Evolutionary conservation across 2,113 vertebrate species (phyloP).

Genomic region (Puntigrus tetrazona): DNA sequence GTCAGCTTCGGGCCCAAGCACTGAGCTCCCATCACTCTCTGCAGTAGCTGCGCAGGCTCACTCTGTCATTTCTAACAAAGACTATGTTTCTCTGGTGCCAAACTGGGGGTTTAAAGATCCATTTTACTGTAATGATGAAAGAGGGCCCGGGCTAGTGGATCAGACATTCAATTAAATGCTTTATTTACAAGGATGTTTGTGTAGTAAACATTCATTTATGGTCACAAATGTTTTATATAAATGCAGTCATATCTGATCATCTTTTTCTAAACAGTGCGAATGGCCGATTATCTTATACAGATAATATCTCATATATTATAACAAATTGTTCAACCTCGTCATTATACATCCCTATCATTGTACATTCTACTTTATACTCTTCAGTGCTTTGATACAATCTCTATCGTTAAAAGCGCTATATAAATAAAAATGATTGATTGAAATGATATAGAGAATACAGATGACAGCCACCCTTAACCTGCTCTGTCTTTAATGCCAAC

Average conservation of each 20-base stretch:
- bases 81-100: not conserved
- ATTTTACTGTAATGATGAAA: slow-evolving; percentile 11
- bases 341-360: no score
- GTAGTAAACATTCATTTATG: slow-evolving; percentile 1
- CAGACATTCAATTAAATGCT: slow-evolving; percentile 10
- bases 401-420: no score
- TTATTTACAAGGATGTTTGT: slow-evolving; percentile 5
- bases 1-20: not conserved
- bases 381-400: no score
- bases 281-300: not conserved
- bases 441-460: no score
- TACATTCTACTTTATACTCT: no score
- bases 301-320: no score
- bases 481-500: not conserved
- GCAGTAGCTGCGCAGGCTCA: slow-evolving; percentile 1
- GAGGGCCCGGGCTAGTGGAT: not conserved
- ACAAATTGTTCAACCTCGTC: no score
- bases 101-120: slow-evolving; percentile 3
- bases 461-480: not conserved
- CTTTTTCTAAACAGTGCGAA: not conserved
- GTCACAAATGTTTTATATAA: not conserved
- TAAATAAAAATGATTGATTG: no score
- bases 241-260: not conserved
- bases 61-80: slow-evolving; percentile 11
- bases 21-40: not conserved